A percentile compares a stretch with the other conserved stretches of the same genome.
These are phyloP conservation scores for Dasyornis broadbenti DNA, from an alignment of 2,113 vertebrate species.

Conservation along the genomic window DNA sequence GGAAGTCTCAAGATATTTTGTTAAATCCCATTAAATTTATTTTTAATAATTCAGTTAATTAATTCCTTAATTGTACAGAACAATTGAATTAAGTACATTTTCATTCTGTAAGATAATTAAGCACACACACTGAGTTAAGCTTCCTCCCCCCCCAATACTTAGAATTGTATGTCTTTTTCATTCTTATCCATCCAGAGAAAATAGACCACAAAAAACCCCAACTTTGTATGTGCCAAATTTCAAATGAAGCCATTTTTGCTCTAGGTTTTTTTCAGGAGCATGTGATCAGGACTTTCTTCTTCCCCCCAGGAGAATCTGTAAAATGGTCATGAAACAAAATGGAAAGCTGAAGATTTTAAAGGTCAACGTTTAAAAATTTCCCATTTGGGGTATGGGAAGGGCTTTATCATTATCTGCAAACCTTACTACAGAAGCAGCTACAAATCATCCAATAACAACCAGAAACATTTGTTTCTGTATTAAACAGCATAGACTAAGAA, in stretches of 20 bases:
- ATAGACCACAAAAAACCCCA: background rate
- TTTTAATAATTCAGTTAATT: conserved; percentile 1
- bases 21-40: background rate
- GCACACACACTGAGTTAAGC: background rate
- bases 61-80: background rate
- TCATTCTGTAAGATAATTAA: background rate
- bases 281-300: background rate
- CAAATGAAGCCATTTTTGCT: background rate
- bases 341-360: background rate
- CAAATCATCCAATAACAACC: background rate
- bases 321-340: background rate
- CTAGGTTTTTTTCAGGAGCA: background rate
- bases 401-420: background rate
- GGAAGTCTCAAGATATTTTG: background rate
- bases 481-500: background rate
- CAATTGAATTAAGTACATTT: conserved; percentile 5
- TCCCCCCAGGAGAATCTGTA: background rate
- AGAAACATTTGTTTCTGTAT: background rate
- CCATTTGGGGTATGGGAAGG: background rate
- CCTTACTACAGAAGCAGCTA: background rate
- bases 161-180: background rate
- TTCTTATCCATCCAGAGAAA: background rate
- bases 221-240: background rate
- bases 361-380: background rate
- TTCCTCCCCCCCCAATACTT: background rate